phyloP scores from a whole-genome alignment of 2,797 vertebrate species.

The Notoglanidium macrostoma region DNA sequence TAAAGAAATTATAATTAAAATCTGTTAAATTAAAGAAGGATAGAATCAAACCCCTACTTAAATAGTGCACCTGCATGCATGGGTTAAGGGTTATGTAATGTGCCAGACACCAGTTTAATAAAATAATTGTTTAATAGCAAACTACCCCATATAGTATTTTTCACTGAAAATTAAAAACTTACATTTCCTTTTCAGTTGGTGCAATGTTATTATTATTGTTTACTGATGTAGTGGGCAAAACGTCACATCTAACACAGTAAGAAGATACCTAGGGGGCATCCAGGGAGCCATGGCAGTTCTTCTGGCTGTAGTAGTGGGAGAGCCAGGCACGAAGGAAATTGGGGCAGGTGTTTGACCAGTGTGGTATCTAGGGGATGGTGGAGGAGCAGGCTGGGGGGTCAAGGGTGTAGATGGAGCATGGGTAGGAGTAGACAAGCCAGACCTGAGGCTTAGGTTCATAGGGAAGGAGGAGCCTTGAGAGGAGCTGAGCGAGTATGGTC shows the following conservation, averaged over 20 bases:
- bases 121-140: neutral
- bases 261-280: conserved; percentile 91
- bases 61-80: neutral
- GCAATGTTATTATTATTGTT: conserved; percentile 4
- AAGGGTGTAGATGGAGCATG: conserved; percentile 62
- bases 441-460: conserved; percentile 67
- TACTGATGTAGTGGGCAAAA: conserved; percentile 55
- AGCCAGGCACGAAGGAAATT: conserved; percentile 72
- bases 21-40: neutral
- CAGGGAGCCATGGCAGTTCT: conserved; percentile 78
- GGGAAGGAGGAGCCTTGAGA: conserved; percentile 73
- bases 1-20: neutral
- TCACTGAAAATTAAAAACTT: neutral
- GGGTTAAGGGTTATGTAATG: neutral
- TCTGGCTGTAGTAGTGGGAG: conserved; percentile 76
- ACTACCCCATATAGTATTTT: neutral
- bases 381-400: conserved; percentile 69
- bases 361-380: conserved; percentile 70
- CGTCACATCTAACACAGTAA: conserved; percentile 64
- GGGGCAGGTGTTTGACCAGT: conserved; percentile 69
- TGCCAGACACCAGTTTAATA: neutral
- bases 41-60: neutral
- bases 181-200: conserved; percentile 52
- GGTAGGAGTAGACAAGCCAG: conserved; percentile 65
- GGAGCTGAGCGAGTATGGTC: conserved; percentile 83